A percentile compares a stretch with the other conserved stretches of the same genome.
Conservation (phyloP, 2,888 invertebrate genomes). For the Mycogona germanica region DNA sequence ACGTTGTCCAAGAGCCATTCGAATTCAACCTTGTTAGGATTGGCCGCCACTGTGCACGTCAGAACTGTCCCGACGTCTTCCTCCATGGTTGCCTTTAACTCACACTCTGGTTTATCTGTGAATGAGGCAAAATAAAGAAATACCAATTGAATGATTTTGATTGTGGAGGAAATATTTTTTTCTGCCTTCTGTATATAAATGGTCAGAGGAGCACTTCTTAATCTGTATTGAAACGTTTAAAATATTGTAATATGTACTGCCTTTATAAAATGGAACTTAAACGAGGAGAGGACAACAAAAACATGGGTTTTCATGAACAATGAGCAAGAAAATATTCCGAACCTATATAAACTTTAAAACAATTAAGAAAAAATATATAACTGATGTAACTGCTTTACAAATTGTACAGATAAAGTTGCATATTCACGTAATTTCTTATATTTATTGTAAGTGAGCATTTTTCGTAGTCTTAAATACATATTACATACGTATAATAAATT, state of each 20-base stretch:
- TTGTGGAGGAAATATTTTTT: background rate
- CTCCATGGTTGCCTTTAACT: slow-evolving; percentile 52
- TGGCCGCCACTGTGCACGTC: slow-evolving; percentile 66
- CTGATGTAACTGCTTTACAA: no score
- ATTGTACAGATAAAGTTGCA: no score
- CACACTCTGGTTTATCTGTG: slow-evolving; percentile 70
- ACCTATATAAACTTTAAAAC: no score
- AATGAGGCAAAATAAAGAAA: background rate
- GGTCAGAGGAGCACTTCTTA: background rate
- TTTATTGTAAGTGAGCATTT: no score
- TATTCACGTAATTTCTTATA: no score
- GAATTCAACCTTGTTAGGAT: slow-evolving; percentile 63
- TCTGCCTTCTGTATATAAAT: background rate
- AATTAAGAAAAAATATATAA: no score
- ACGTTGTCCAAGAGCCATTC: slow-evolving; percentile 65
- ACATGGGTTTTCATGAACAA: background rate
- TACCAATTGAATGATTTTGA: background rate
- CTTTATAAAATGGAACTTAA: no score
- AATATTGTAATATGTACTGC: background rate
- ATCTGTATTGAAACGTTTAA: background rate
- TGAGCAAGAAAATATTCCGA: background rate
- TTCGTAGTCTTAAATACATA: no score
- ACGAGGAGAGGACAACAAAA: background rate
- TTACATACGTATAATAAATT: no score
- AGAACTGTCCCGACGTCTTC: slow-evolving; percentile 60